phyloP scores from a whole-genome alignment of 2,113 vertebrate genomes.

The Kryptolebias marmoratus region DNA sequence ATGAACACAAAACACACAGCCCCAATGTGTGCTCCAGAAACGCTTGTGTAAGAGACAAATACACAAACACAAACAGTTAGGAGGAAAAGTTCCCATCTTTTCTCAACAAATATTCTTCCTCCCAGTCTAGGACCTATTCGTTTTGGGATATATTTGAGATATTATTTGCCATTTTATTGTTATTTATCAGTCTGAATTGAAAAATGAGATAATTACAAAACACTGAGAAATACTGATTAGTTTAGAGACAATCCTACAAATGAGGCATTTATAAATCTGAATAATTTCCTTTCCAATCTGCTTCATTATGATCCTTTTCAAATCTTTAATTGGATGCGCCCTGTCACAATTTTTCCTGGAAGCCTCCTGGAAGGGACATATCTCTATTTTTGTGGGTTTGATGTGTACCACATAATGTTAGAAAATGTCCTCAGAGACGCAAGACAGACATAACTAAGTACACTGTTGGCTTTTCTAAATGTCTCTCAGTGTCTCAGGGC shows the following conservation, averaged over 20 bases:
- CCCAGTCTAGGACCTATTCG: conserved; percentile 24
- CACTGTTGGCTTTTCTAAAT: conserved; percentile 27
- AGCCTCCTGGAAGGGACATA: conserved; percentile 9
- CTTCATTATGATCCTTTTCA: conserved; percentile 27
- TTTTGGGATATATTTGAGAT: conserved; percentile 26
- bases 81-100: conserved; percentile 37
- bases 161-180: background rate
- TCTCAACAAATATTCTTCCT: conserved; percentile 50
- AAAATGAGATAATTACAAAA: background rate
- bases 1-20: conserved; percentile 30
- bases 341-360: conserved; percentile 38
- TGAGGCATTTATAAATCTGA: conserved; percentile 8
- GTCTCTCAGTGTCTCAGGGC: conserved; percentile 39
- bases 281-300: conserved; percentile 37
- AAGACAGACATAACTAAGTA: conserved; percentile 8
- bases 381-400: conserved; percentile 19
- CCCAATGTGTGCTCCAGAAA: conserved; percentile 35
- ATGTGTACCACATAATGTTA: conserved; percentile 12
- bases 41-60: conserved; percentile 40
- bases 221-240: background rate
- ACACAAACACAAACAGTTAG: conserved; percentile 34
- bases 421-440: background rate
- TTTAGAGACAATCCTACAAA: conserved; percentile 6
- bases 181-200: background rate
- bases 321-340: conserved; percentile 67